Base-by-base conservation (phyloP, 2,113 vertebrate species). In the Pantherophis guttatus region DNA sequence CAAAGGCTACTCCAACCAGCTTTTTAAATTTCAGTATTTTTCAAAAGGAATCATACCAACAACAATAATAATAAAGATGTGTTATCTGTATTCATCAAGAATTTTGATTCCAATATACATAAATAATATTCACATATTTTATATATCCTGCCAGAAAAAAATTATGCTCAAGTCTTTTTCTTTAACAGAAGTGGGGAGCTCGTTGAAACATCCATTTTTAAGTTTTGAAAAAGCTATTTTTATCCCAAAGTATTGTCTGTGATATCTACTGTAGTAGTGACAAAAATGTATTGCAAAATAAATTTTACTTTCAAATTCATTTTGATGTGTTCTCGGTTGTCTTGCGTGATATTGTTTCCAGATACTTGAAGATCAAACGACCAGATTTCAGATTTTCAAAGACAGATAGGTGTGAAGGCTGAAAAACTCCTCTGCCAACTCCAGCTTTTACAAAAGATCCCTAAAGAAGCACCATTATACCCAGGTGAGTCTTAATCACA, bases 21-120 rank as follows among this genome's bases (percentile, higher is more conserved):
- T 7, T 58, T 86, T 87, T 59, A 39, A n/a, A 81, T 62, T 85
- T 85, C n/a, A 89, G 6, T 87, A 89, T 13, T 85, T 57, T 86
- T n/a, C 44, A 54, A 53, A 94, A 94, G 55, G 70, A 86, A 62
- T 48, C 70, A 52, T 15, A 44, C 55, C 59, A 70, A 48, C 50
- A 13, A 48, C 57, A 93, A 81, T 44, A 81, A 81, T 81, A 93
- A 90, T 62, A 91, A 93, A 89, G 33, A 23, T 19, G 58, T 93
- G 48, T 59, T 55, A 58, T 88, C 70, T 21, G 23, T 65, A 89
- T 91, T 62, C 48, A 62, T 52, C 24, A 85, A 57, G 50, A 89
- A 86, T 89, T 86, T 65, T 53, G 87, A 94, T 89, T 89, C 48
- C 48, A 89, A 33, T 62, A 52, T 88, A 91, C 50, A 55, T 59